phyloP scores from a whole-genome alignment of 2,888 invertebrate genomes.

The Clistopyga incitator region DNA sequence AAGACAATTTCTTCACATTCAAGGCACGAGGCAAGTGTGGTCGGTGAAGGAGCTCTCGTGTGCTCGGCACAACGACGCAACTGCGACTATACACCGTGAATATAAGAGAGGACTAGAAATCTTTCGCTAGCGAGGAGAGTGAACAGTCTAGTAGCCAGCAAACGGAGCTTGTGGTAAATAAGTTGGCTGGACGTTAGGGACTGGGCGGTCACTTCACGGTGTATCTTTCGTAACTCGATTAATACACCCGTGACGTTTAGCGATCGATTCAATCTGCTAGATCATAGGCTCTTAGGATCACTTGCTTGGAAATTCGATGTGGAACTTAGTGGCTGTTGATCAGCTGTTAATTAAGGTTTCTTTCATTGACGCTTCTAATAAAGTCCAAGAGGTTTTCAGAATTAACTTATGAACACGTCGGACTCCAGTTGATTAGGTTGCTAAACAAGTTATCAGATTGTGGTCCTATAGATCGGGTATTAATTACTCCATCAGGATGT shows the following conservation, averaged over 20 bases:
- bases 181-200: constrained; percentile 16
- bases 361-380: neutral
- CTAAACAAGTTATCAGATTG: neutral
- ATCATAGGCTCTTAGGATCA: neutral
- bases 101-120: constrained; percentile 50
- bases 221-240: constrained; percentile 44
- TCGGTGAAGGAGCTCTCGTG: neutral
- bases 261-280: constrained; percentile 5
- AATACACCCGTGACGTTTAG: constrained; percentile 13
- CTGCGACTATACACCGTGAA: constrained; percentile 19
- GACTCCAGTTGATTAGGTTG: neutral
- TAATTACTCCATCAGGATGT: neutral
- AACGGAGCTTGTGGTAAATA: constrained; percentile 18
- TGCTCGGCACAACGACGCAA: constrained; percentile 9
- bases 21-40: neutral
- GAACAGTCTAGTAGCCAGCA: constrained; percentile 11
- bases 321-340: neutral
- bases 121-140: constrained; percentile 34
- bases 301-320: neutral
- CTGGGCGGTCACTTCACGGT: neutral
- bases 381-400: neutral
- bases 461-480: neutral
- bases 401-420: no score
- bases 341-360: neutral
- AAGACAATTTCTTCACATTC: constrained; percentile 45